Evolutionary conservation across 1,140 invertebrate species (phyloP).

Genomic region (Zaprionus inermis): DNA sequence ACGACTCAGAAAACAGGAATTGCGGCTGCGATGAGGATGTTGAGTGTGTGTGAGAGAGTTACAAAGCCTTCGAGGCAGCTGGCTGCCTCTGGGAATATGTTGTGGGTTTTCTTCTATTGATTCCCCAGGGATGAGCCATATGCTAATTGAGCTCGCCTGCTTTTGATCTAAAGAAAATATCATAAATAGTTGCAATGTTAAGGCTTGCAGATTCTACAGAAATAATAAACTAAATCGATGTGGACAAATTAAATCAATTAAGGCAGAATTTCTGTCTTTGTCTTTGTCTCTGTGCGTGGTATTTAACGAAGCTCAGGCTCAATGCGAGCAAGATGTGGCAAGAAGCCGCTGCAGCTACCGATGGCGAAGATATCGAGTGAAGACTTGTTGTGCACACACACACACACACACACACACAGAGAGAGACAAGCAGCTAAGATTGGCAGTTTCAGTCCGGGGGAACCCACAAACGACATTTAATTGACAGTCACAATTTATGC

Average conservation of each 20-base stretch:
- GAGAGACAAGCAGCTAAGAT: slow-evolving; percentile 45
- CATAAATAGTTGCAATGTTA: background rate
- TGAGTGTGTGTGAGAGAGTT: slow-evolving; percentile 8
- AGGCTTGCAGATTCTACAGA: slow-evolving; percentile 47
- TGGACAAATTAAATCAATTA: slow-evolving; percentile 78
- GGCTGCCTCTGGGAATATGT: background rate
- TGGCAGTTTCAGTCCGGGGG: slow-evolving; percentile 55
- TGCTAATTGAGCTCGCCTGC: slow-evolving; percentile 14
- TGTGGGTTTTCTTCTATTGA: slow-evolving; percentile 5
- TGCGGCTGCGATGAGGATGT: slow-evolving; percentile 32
- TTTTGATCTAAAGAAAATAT: slow-evolving; percentile 1
- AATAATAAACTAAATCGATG: slow-evolving; percentile 68
- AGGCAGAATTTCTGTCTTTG: slow-evolving; percentile 64
- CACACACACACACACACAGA: background rate
- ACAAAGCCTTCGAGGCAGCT: background rate
- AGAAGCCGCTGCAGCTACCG: slow-evolving; percentile 38
- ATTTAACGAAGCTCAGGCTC: background rate
- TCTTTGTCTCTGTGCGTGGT: background rate
- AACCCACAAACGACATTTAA: slow-evolving; percentile 68
- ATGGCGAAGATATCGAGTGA: slow-evolving; percentile 42
- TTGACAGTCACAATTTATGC: slow-evolving; percentile 79
- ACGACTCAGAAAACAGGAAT: slow-evolving; percentile 41
- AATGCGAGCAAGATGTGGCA: background rate
- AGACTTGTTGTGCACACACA: slow-evolving; percentile 30
- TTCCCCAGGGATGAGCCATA: slow-evolving; percentile 21